These are phyloP conservation scores for Psilanteris sp. DNA, from an alignment of 1,140 invertebrate genomes.

Conservation along the genomic window DNA sequence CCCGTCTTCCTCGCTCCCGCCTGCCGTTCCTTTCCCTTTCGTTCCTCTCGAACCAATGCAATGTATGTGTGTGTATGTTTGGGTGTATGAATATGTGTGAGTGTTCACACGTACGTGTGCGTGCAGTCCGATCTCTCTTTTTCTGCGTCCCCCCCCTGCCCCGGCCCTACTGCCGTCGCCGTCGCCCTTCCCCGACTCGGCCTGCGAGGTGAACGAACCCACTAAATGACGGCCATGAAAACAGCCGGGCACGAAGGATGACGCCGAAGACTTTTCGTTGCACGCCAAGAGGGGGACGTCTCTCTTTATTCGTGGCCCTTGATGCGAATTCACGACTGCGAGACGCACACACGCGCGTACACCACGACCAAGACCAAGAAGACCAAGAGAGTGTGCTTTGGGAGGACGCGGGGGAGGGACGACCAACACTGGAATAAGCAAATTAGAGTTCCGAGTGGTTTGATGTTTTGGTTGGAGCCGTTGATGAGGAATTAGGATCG, in stretches of 20 bases:
- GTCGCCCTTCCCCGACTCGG: constrained; percentile 65
- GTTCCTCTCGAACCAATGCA: constrained; percentile 45
- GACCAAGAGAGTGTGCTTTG: too few species aligned
- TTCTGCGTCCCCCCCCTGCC: constrained; percentile 19
- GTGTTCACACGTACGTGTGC: too few species aligned
- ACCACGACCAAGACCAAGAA: too few species aligned
- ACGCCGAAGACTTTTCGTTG: constrained; percentile 63
- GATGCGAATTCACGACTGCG: constrained; percentile 28
- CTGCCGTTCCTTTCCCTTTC: constrained; percentile 57
- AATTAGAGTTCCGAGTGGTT: constrained; percentile 43
- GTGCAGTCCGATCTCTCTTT: constrained; percentile 68
- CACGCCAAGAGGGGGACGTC: constrained; percentile 2
- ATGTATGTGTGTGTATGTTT: constrained; percentile 7
- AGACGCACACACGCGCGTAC: constrained; percentile 17
- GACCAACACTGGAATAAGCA: constrained; percentile 30
- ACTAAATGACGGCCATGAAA: constrained; percentile 81
- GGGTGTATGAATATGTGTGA: not conserved
- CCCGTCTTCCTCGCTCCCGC: constrained; percentile 19
- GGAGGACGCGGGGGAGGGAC: constrained; percentile 3
- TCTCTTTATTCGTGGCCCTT: constrained; percentile 55
- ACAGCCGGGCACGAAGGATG: constrained; percentile 78
- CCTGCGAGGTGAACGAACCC: constrained; percentile 79
- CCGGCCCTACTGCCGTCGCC: constrained; percentile 32
- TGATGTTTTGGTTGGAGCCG: constrained; percentile 45
- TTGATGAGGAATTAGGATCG: constrained; percentile 46